Percentiles rank a stretch among this genome's conserved stretches.
These are phyloP conservation scores for Drosophila nikananu DNA, from an alignment of 1,140 invertebrate species.

Conservation along the genomic window DNA sequence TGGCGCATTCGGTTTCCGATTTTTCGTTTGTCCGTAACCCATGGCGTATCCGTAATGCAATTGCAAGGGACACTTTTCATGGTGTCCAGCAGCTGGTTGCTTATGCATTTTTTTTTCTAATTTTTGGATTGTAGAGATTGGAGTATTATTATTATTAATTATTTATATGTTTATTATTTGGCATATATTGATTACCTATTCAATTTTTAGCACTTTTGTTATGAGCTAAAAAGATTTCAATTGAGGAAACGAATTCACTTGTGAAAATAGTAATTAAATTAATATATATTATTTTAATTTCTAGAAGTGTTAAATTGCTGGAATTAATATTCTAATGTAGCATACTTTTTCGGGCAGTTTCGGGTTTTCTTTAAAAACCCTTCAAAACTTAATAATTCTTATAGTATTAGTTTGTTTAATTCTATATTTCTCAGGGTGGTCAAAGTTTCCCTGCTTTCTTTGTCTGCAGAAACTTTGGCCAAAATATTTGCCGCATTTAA, in stretches of 20 bases:
- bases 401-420: background rate
- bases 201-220: too few species aligned
- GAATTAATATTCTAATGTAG: background rate
- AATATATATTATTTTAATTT: background rate
- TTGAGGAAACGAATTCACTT: background rate
- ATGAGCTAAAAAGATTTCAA: background rate
- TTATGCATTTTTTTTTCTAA: background rate
- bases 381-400: background rate
- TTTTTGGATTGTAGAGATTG: too few species aligned
- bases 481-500: constrained; percentile 2
- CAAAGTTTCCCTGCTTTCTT: background rate
- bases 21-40: background rate
- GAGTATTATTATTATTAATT: too few species aligned
- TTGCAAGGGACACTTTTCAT: constrained; percentile 6
- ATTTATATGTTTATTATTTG: too few species aligned
- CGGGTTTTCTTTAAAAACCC: background rate
- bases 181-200: background rate
- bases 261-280: background rate
- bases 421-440: background rate
- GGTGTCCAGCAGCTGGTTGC: constrained; percentile 5
- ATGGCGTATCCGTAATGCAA: constrained; percentile 40
- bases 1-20: constrained; percentile 11
- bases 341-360: background rate
- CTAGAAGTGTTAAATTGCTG: too few species aligned
- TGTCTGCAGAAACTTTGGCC: constrained; percentile 5